Percentiles rank a stretch among this genome's conserved stretches.
Conservation (phyloP, 2,888 invertebrate species). For the Drosophila nr. perissopoda region DNA sequence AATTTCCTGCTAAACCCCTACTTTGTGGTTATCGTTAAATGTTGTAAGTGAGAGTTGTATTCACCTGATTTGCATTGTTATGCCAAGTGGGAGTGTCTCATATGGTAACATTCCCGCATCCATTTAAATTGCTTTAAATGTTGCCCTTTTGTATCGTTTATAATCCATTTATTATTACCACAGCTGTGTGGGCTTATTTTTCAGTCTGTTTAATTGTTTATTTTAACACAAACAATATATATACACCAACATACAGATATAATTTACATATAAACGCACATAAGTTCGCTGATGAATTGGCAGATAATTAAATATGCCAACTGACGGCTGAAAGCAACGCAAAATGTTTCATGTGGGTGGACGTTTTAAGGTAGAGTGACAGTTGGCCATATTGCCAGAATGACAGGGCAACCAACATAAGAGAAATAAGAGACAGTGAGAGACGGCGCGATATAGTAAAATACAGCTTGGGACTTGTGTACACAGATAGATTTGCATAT, state of each 20-base stretch:
- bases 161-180: constrained; percentile 27
- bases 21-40: neutral
- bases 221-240: constrained; percentile 13
- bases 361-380: constrained; percentile 46
- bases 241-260: constrained; percentile 19
- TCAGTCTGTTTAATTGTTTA: constrained; percentile 11
- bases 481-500: constrained; percentile 49
- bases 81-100: neutral
- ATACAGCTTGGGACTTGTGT: constrained; percentile 23
- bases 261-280: constrained; percentile 14
- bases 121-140: constrained; percentile 1
- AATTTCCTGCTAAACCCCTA: neutral
- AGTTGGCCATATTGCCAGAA: constrained; percentile 29
- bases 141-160: constrained; percentile 10
- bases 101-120: constrained; percentile 11
- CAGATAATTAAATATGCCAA: constrained; percentile 55
- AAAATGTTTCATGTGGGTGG: constrained; percentile 30
- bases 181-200: constrained; percentile 16
- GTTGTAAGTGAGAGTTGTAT: neutral
- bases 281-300: constrained; percentile 39
- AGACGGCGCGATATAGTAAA: neutral
- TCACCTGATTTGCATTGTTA: constrained; percentile 15
- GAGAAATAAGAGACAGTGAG: neutral
- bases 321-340: constrained; percentile 12
- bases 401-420: constrained; percentile 20